Base-by-base conservation (phyloP, 2,113 vertebrate species). In the Embiotoca jacksoni region DNA sequence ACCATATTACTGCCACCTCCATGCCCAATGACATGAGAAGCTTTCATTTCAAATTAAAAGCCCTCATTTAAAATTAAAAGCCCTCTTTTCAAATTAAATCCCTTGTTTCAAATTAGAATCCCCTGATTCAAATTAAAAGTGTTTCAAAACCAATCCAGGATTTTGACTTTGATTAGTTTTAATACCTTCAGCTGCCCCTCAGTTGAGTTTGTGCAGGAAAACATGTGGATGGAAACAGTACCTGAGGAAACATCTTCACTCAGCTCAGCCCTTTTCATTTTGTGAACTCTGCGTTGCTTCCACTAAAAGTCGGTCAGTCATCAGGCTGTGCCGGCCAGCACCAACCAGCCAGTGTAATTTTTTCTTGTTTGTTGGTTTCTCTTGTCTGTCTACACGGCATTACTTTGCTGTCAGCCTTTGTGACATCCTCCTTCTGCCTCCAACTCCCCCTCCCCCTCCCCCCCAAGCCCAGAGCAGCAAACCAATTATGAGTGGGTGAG, bases 281-380 rank as follows among this genome's bases (percentile, higher is more conserved):
- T 39, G 35, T 72, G 35, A 35, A 60, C 16, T 61, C 30, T 2
- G 3, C 36, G 32, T 13, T 72, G 23, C 52, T 59, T 15, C 32
- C 41, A 33, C 35, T 31, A 53, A 31, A n/a, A 59, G 8, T 57
- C 62, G 66, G 53, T 37, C 14, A 50, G 31, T 44, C 65, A 61
- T 35, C 58, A 39, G 35, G 44, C 36, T 31, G 50, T 7, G 66
- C 50, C 3, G 16, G 16, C 14, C 39, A 30, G 33, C 39, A 32
- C 37, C 59, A 46, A 49, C 39, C 54, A 66, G 41, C 11, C 61
- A 23, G 35, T 54, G 41, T 37, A 62, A 80, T 72, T 67, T 66
- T 61, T 80, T 80, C 39, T 52, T 54, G 54, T 79, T 79, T 84
- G 46, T 72, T 79, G 71, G 66, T 75, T 67, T 56, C 30, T 55